Base-by-base conservation (phyloP, 92 coral and sea anemone genomes). In the Porites lobata region DNA sequence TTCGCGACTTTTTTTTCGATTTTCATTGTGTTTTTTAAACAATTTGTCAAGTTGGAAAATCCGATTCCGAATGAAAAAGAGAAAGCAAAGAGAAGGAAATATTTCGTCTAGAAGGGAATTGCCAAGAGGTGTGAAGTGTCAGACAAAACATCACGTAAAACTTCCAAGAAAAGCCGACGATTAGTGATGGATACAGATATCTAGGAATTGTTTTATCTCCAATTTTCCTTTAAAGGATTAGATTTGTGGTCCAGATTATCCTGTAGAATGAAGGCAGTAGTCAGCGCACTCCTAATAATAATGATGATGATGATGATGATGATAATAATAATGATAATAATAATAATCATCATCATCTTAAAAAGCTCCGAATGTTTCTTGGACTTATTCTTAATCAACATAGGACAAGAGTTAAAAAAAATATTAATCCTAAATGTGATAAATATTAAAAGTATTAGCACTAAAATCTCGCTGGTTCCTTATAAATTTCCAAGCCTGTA, bases 401-500 rank as follows among this genome's bases (percentile, higher is more conserved):
- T 4, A 38, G 47, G 47, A 38, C 47, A 38, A 38, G 47, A 38
- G 6, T 38, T 38, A 38, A 29, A 26, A 38, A 38, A 38, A 38
- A 38, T 51, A 26, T 29, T 74, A 18, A 7, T 74, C 47, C 47
- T 38, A 38, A 38, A 38, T 38, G 6, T 38, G 47, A 38, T 38
- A 38, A 38, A 38, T 38, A 38, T 38, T 38, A 38, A 38, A 38
- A 38, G 47, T 38, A 38, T 38, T 38, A 38, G 47, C 4, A 38
- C 47, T 38, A 38, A 38, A 38, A 38, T 38, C 47, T 38, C 47
- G 47, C 47, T 38, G 6, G 47, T 38, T 51, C 63, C 62, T n/a
- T 74, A 74, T 74, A 64, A 43, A n/a, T 52, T 51, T 50, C 32
- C 50, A 72, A 72, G 76, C 14, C 76, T 56, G 22, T 43, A 72